Percentiles rank a stretch among this genome's conserved stretches.
Conservation (phyloP, 1,140 invertebrate genomes). For the Drosophila kohkoa region DNA sequence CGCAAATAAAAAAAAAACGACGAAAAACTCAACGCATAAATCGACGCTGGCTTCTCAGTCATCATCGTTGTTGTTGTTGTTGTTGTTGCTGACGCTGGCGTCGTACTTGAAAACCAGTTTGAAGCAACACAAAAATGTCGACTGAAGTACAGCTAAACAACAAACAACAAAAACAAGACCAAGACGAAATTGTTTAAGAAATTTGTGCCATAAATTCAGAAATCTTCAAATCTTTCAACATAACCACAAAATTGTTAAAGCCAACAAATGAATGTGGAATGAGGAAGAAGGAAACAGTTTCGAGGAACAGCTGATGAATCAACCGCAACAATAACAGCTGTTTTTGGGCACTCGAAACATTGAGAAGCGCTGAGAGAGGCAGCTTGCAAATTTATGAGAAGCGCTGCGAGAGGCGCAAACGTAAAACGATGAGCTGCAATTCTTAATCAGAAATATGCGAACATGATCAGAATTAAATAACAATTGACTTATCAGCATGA, state of each 20-base stretch:
- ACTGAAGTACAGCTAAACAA: constrained; percentile 74
- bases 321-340: too few relatives aligned
- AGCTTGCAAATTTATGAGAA: constrained; percentile 3
- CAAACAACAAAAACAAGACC: constrained; percentile 37
- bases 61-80: background rate
- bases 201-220: constrained; percentile 48
- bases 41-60: constrained; percentile 40
- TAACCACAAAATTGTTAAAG: constrained; percentile 28
- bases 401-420: constrained; percentile 8
- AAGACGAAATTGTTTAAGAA: constrained; percentile 35
- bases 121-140: constrained; percentile 60
- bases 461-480: background rate
- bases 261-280: constrained; percentile 16
- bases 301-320: background rate
- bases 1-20: constrained; percentile 50
- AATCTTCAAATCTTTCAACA: constrained; percentile 27
- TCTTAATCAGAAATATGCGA: too few relatives aligned
- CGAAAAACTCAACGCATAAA: constrained; percentile 74
- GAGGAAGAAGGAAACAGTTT: constrained; percentile 14
- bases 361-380: constrained; percentile 22
- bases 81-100: constrained; percentile 40
- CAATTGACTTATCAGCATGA: background rate
- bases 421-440: too few relatives aligned
- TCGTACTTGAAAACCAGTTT: constrained; percentile 82
- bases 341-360: background rate